Evolutionary conservation across 2,113 vertebrate species (phyloP), one percentile per base, ranked within the genome.

Genomic region (Anser cygnoides): DNA sequence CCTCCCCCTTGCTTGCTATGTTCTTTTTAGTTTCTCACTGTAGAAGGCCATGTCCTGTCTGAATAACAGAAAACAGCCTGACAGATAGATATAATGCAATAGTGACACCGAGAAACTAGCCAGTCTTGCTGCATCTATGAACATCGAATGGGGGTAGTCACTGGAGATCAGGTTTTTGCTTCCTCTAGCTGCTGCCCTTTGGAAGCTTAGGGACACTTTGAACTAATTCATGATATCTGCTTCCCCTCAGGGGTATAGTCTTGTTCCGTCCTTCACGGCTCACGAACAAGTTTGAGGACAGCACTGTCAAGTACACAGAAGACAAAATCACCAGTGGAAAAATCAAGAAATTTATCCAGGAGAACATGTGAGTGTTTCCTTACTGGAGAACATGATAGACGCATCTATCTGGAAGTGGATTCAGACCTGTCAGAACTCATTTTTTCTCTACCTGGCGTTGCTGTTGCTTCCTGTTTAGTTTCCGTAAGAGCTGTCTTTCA

Each of bases 281-380:
- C 62, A 78, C 57, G 35, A 99, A 98, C 97, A 99, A 99, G 95
- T 99, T 99, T 97, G 99, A 99, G 94, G 99, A 99, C 29, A 92
- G 91, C 89, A 98, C 95, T 3, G 97, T 99, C 65, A 96, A 93
- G 67, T 99, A 98, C 88, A 74, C 84, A 29, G 99, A 99, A 73
- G 98, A 98, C 33, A 99, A 98, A 94, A 99, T 98, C 96, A 99
- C 98, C 67, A 99, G 98, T 78, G 97, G 95, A 93, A 99, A 99
- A 91, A 98, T 99, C 92, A 99, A 99, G 97, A 98, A 87, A 79
- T 99, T 99, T 92, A 98, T 99, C 93, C 99, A 99, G 97, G 99
- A 99, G 58, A 99, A 99, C 91, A 98, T 99, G 99, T 99, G 97
- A 98, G 99, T 98, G 61, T 35, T 57, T 87, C 12, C 37, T 81